Conservation (phyloP, 2,113 vertebrate genomes). For the Oryzias woworae region DNA sequence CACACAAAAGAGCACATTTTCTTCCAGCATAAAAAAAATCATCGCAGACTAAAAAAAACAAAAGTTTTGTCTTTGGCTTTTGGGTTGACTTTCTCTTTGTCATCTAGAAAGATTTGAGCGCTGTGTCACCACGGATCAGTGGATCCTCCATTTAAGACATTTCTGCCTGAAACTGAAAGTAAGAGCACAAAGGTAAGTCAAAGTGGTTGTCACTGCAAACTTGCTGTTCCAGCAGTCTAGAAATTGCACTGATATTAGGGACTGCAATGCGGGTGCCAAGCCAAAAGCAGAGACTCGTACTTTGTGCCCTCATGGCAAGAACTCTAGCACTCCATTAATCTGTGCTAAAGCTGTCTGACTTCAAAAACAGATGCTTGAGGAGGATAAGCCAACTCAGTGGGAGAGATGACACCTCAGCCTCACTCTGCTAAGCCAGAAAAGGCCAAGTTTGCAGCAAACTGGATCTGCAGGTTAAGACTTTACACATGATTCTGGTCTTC, state of each 20-base stretch:
- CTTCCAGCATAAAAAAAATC: neutral
- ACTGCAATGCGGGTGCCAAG: constrained; percentile 23
- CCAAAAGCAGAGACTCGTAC: constrained; percentile 53
- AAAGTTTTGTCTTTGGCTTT: neutral
- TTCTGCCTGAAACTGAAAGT: constrained; percentile 4
- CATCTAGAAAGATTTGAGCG: neutral
- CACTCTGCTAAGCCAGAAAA: constrained; percentile 39
- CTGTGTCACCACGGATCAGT: neutral
- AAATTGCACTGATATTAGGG: constrained; percentile 53
- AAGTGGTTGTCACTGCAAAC: constrained; percentile 18
- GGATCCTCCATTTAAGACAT: neutral
- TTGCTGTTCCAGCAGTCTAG: constrained; percentile 53
- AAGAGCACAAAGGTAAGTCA: constrained; percentile 34
- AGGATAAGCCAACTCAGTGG: constrained; percentile 72
- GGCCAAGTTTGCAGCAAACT: constrained; percentile 44
- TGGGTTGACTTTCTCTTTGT: neutral
- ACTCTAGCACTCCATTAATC: constrained; percentile 71
- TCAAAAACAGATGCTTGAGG: constrained; percentile 71
- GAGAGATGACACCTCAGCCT: constrained; percentile 63
- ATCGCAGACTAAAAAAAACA: neutral
- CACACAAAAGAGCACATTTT: no score
- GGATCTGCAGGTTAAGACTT: constrained; percentile 54
- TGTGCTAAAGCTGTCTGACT: constrained; percentile 68
- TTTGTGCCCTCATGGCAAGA: constrained; percentile 56
- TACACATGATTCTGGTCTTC: constrained; percentile 39